Base-by-base conservation (phyloP, 2,888 invertebrate species). In the Monoplex corrugatus region DNA sequence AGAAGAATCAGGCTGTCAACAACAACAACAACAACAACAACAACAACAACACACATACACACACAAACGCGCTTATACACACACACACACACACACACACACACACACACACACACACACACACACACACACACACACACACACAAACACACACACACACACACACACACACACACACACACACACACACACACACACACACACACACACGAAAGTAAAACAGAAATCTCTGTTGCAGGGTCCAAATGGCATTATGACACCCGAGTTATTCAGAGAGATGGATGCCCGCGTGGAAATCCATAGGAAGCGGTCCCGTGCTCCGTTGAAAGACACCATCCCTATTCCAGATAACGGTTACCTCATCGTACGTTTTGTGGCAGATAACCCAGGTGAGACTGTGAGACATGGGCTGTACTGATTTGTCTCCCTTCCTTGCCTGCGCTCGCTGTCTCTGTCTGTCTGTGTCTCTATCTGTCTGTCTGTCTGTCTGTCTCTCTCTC, bases 321-420 rank as follows among this genome's bases (percentile, higher is more conserved):
- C 98, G 0, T 96, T 98, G 2, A 98, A 98, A 96, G 98, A 98
- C 94, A 98, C 98, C 0, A 98, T 98, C 0, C 98, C 98, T 0
- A 98, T 98, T 0, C 98, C 98, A 0, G 98, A 98, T 96, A 98
- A 98, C 38, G 98, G 98, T 0, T 98, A 98, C 91, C 98, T 98
- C 0, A 97, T 98, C 72, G 96, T 98, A 6, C 97, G 98, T 90
- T 98, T 98, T 94, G 97, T 97, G 92, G 98, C 98, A 0, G 97
- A 97, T 90, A 98, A 98, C 96, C 98, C 98, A 92, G 98, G 98
- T 97, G 19, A 57, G 57, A 57, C 10, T 57, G 57, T 57, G 57
- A 57, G 10, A n/a, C n/a, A 75, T 23, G 32, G 16, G 19, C 5
- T 1, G 10, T n/a, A 1, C 16, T 83, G 19, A 28, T 32, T 83